Evolutionary conservation across 2,797 vertebrate species (phyloP).

Genomic region (Otus scops): DNA sequence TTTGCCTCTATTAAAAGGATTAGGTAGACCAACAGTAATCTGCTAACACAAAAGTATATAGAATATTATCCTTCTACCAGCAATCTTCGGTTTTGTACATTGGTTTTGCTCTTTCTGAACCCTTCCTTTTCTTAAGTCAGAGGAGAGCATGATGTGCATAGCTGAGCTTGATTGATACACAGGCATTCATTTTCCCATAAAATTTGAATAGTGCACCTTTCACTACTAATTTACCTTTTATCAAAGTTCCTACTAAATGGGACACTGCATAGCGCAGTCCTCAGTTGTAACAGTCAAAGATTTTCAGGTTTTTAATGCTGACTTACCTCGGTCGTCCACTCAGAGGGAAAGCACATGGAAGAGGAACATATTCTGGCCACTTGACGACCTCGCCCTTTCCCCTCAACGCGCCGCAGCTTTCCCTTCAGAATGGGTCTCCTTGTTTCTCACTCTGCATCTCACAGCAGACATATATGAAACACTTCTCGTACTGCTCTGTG

Average conservation of each 20-base stretch:
- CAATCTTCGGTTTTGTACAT: not conserved
- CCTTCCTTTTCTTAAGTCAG: not conserved
- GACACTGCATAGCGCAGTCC: not conserved
- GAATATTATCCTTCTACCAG: not conserved
- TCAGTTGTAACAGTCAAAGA: not conserved
- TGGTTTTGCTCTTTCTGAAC: not conserved
- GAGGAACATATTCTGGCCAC: not conserved
- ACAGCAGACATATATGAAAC: accelerated
- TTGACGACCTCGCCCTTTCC: not conserved
- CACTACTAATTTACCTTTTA: not conserved
- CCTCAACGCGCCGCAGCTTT: accelerated
- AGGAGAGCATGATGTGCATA: accelerated
- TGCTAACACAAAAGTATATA: not conserved
- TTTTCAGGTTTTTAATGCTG: not conserved
- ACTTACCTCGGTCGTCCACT: not conserved
- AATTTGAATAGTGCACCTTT: not conserved
- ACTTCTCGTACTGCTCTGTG: not conserved
- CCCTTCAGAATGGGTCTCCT: not conserved
- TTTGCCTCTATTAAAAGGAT: not conserved
- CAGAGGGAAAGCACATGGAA: accelerated
- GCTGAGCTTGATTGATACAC: not conserved
- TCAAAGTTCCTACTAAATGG: not conserved
- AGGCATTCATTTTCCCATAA: not conserved
- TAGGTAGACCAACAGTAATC: not conserved
- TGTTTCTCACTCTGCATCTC: not conserved